Percentiles rank a stretch among this genome's conserved stretches.
These are phyloP conservation scores for Poecilia latipinna DNA, from an alignment of 2,113 vertebrate genomes.

Conservation along the genomic window DNA sequence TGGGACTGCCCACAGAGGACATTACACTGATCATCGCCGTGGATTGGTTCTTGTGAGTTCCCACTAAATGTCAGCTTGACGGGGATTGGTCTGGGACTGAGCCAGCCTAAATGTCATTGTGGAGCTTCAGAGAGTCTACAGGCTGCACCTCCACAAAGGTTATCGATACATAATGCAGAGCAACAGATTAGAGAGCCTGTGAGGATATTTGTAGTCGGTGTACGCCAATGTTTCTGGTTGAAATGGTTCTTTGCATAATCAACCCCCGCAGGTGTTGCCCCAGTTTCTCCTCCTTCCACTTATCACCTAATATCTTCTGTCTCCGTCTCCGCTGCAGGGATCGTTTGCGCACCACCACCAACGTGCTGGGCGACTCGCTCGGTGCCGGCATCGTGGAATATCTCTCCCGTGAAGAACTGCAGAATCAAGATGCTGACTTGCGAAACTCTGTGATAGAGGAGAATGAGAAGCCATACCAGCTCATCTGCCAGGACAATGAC, in stretches of 20 bases:
- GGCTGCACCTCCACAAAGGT: conserved; percentile 73
- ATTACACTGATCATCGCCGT: conserved; percentile 96
- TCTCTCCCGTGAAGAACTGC: conserved; percentile 89
- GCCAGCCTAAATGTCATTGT: conserved; percentile 72
- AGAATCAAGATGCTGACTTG: conserved; percentile 84
- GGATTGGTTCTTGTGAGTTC: conserved; percentile 98
- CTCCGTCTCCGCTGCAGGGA: conserved; percentile 78
- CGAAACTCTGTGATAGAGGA: conserved; percentile 85
- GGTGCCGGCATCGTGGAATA: conserved; percentile 95
- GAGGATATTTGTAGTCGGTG: not conserved
- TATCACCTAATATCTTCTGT: not conserved
- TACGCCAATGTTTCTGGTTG: not conserved
- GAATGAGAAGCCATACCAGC: conserved; percentile 86
- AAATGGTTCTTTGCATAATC: too few relatives aligned
- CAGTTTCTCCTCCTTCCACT: not conserved
- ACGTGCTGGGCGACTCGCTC: conserved; percentile 93
- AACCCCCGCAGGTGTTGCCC: not conserved
- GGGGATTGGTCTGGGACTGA: conserved; percentile 63
- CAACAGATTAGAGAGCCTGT: conserved; percentile 37
- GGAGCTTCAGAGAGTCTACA: conserved; percentile 61
- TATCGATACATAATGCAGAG: conserved; percentile 77
- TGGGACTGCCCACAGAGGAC: conserved; percentile 96
- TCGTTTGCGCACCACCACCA: conserved; percentile 92
- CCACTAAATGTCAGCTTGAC: conserved; percentile 77
- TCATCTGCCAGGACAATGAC: conserved; percentile 85